Evolutionary conservation across 2,888 invertebrate species (phyloP).

Genomic region (Octonoba sinensis): DNA sequence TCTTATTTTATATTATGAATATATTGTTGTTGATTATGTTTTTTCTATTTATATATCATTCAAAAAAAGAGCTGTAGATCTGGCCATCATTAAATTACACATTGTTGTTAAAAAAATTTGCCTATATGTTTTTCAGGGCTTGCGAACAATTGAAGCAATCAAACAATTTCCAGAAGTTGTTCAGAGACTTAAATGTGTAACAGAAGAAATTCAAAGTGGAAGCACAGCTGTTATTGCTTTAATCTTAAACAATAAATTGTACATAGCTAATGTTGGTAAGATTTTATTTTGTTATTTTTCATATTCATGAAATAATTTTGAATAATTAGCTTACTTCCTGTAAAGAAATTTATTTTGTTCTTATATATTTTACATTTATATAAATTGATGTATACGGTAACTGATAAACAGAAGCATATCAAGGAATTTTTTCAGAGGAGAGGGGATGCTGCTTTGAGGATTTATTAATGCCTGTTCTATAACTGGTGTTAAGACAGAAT

Average conservation of each 20-base stretch:
- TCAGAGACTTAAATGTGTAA: conserved; percentile 80
- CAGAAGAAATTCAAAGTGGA: conserved; percentile 84
- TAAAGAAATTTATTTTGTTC: neutral
- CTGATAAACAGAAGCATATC: too few relatives aligned
- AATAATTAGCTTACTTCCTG: neutral
- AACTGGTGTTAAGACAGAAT: too few relatives aligned
- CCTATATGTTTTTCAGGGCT: conserved; percentile 68
- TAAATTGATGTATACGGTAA: too few relatives aligned
- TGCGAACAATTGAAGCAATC: conserved; percentile 77
- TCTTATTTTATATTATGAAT: too few relatives aligned
- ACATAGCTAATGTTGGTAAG: conserved; percentile 87
- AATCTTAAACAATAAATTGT: conserved; percentile 82
- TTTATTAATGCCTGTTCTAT: too few relatives aligned
- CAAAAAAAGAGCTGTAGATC: too few relatives aligned
- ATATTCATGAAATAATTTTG: neutral
- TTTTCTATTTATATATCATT: too few relatives aligned
- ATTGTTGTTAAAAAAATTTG: neutral
- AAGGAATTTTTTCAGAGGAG: too few relatives aligned
- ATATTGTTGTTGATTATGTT: too few relatives aligned
- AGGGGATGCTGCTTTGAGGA: too few relatives aligned
- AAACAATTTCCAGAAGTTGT: conserved; percentile 76
- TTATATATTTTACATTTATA: conserved; percentile 1
- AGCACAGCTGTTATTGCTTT: conserved; percentile 86
- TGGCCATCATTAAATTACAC: too few relatives aligned
- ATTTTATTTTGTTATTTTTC: conserved; percentile 5